Conservation (phyloP, 2,797 vertebrate genomes). For the Tinamus major region DNA sequence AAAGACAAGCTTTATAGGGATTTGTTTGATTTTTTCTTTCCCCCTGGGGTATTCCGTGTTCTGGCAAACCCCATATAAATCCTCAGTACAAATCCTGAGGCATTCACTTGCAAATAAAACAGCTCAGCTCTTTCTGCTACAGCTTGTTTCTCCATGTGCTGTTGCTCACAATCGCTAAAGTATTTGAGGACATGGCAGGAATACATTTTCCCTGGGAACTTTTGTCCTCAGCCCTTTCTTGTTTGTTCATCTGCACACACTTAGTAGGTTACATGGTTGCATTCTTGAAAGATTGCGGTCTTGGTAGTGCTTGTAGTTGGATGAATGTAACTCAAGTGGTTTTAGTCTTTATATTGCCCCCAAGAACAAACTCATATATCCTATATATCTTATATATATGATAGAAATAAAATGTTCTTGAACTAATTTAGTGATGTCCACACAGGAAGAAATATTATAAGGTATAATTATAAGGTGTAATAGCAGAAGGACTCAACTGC, state of each 20-base stretch:
- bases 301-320: accelerated
- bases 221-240: neutral
- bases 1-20: neutral
- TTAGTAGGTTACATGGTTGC: neutral
- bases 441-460: neutral
- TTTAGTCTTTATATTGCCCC: neutral
- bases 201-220: neutral
- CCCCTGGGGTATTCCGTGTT: accelerated
- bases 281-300: neutral
- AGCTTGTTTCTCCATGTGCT: neutral
- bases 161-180: neutral
- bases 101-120: accelerated
- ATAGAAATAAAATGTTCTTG: neutral
- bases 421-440: neutral
- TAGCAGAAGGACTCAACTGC: neutral
- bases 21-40: neutral
- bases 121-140: neutral
- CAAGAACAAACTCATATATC: too few relatives aligned
- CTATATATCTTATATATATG: too few relatives aligned
- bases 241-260: neutral
- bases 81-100: neutral
- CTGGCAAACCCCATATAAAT: neutral
- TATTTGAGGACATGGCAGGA: neutral
- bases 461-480: neutral
- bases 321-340: accelerated